phyloP scores from a whole-genome alignment of 2,888 invertebrate species.

The Malacosoma neustria region DNA sequence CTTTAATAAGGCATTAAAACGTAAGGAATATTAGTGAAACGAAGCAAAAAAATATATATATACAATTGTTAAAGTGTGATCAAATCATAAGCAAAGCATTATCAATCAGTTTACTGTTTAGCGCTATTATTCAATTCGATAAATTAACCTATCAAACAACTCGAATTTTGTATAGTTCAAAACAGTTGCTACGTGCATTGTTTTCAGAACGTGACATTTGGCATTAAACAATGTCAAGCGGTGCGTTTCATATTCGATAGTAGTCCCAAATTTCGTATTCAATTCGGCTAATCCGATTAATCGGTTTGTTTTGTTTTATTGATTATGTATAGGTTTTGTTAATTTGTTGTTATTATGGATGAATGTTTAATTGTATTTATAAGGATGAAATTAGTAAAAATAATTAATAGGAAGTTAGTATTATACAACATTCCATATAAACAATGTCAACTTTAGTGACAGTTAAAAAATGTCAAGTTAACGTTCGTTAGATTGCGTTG shows the following conservation, averaged over 20 bases:
- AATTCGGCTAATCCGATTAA: constrained; percentile 22
- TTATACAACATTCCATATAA: too few relatives aligned
- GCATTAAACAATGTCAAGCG: not conserved
- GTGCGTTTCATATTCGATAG: not conserved
- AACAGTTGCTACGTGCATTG: not conserved
- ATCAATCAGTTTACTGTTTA: not conserved
- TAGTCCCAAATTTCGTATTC: constrained; percentile 19
- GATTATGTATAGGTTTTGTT: not conserved
- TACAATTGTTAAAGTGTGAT: not conserved
- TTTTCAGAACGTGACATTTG: not conserved
- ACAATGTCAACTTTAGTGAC: too few relatives aligned
- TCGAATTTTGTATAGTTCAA: not conserved
- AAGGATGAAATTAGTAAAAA: too few relatives aligned
- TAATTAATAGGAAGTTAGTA: too few relatives aligned
- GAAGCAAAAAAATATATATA: too few relatives aligned
- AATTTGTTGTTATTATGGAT: not conserved
- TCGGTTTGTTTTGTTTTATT: constrained; percentile 14
- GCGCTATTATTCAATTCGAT: not conserved
- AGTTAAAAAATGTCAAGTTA: too few relatives aligned
- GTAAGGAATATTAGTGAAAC: too few relatives aligned
- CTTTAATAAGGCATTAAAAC: too few relatives aligned
- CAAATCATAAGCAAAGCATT: not conserved
- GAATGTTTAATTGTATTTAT: not conserved
- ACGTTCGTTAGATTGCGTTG: too few relatives aligned
- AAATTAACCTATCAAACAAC: not conserved